phyloP scores from a whole-genome alignment of 2,888 invertebrate species.

The Scaeva pyrastri region DNA sequence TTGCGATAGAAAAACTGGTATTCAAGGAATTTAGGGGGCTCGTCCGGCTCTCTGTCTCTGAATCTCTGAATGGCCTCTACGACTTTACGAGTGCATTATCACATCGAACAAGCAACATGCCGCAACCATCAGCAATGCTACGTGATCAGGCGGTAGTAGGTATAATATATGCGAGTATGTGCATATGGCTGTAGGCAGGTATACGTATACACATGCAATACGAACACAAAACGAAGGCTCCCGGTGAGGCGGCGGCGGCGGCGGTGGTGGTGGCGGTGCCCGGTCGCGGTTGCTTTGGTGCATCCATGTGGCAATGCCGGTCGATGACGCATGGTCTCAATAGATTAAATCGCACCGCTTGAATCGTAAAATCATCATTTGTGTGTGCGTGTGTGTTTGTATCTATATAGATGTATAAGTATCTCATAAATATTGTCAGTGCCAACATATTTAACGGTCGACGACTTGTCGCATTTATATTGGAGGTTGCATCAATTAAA shows the following conservation, averaged over 20 bases:
- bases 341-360: constrained; percentile 41
- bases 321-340: constrained; percentile 69
- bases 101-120: constrained; percentile 28
- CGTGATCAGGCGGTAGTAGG: constrained; percentile 69
- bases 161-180: background rate
- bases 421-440: constrained; percentile 37
- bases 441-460: constrained; percentile 63
- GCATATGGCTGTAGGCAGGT: too few relatives aligned
- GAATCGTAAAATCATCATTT: background rate
- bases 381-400: background rate
- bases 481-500: constrained; percentile 69
- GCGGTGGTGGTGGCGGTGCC: too few relatives aligned
- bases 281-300: constrained; percentile 18
- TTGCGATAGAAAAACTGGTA: constrained; percentile 68
- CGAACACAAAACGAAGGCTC: constrained; percentile 46
- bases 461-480: constrained; percentile 51
- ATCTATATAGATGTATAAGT: background rate
- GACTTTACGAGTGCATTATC: constrained; percentile 55
- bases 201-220: too few relatives aligned
- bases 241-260: too few relatives aligned
- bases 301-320: constrained; percentile 68
- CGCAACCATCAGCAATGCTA: constrained; percentile 43
- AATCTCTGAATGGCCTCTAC: constrained; percentile 37
- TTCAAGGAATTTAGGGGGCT: constrained; percentile 75
- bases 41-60: constrained; percentile 57